Evolutionary conservation across 2,888 invertebrate genomes (phyloP), one percentile per base, ranked within the genome.

Genomic region (Thyatira batis): DNA sequence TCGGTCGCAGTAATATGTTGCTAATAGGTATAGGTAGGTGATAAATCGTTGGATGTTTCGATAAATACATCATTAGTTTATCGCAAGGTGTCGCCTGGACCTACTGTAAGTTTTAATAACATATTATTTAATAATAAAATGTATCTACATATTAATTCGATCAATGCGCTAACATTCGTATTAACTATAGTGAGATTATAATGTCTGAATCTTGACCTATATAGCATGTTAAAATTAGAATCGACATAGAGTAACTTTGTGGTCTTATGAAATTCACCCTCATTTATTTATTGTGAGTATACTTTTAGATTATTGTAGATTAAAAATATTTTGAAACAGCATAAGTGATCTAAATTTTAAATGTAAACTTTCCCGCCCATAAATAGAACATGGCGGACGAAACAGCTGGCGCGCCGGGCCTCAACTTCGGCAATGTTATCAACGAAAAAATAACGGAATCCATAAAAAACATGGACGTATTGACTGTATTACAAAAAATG

Each of bases 381-480:
- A 54, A 60, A 55, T 62, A 65, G 64, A 79, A 74, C 67, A 80
- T 80, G 82, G 78, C 73, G 57, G 80, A 71, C 52, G 69, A 71
- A 46, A 61, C 54, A 39, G 59, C 55, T 20, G 65, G 53, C 8
- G 65, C 64, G 8, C 39, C 61, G 3, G 63, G 71, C 3, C 45
- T 73, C 4, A 78, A 82, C 49, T 54, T 91, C 0, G 86, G 83
- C 0, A 75, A 71, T 4, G 68, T 76, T 0, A 79, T 91, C 25
- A 76, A 74, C 8, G 80, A 84, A 5, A 82, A 89, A 59, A 52
- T 91, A 0, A 57, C 78, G 0, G 85, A 89, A 11, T 78, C 84
- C 1, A 76, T 92, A 1, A 67, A 80, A 61, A 87, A 86, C 45
- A 78, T 87, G 69, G 90, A 92, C 51, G 67, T 91, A 0, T 52